Conservation (phyloP, 2,888 invertebrate species). For the Atrina japonica region DNA sequence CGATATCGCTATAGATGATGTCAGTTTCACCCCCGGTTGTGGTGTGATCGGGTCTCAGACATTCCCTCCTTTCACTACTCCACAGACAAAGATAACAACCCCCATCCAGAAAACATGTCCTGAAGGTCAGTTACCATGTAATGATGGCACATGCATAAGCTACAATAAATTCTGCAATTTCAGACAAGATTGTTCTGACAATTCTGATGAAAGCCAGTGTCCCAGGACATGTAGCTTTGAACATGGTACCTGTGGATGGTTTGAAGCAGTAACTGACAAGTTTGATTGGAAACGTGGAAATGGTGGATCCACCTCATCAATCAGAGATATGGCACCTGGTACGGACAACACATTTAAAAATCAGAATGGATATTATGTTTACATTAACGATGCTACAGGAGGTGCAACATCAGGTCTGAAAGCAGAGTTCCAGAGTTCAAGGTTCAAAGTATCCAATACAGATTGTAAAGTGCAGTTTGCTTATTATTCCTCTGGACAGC, state of each 20-base stretch:
- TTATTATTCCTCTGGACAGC: constrained; percentile 66
- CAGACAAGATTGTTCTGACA: constrained; percentile 70
- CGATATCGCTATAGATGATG: constrained; percentile 77
- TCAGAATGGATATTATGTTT: constrained; percentile 70
- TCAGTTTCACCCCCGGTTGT: constrained; percentile 75
- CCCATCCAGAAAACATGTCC: constrained; percentile 47
- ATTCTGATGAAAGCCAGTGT: constrained; percentile 69
- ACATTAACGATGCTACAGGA: constrained; percentile 59
- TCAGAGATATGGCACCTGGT: constrained; percentile 59
- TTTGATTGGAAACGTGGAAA: constrained; percentile 71
- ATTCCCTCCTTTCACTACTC: constrained; percentile 35
- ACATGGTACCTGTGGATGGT: constrained; percentile 71
- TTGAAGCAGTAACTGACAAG: constrained; percentile 57
- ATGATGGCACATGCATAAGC: constrained; percentile 68
- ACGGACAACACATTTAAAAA: constrained; percentile 62
- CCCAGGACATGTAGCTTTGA: constrained; percentile 72
- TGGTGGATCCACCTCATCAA: constrained; percentile 48
- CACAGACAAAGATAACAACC: constrained; percentile 43
- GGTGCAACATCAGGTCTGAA: constrained; percentile 50
- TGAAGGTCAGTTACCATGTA: constrained; percentile 66
- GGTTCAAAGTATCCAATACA: constrained; percentile 57
- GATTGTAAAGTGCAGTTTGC: constrained; percentile 70
- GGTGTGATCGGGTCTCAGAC: constrained; percentile 39
- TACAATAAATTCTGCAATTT: constrained; percentile 63
- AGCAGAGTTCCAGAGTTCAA: constrained; percentile 64